These are phyloP conservation scores for Atherinosoma microstoma DNA, from an alignment of 2,797 vertebrate species.

Conservation along the genomic window DNA sequence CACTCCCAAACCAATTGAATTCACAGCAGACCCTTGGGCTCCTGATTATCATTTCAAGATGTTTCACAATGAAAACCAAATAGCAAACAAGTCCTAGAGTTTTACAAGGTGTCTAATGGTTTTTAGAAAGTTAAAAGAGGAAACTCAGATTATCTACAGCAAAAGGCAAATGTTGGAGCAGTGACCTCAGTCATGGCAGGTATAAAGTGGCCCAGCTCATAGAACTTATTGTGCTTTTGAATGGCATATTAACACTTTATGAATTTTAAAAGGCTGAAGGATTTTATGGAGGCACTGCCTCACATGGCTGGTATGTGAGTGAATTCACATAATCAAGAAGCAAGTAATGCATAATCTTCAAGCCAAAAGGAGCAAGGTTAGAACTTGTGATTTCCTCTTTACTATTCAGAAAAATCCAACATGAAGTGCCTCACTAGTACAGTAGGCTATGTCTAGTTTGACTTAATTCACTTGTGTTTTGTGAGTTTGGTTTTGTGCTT, in stretches of 20 bases:
- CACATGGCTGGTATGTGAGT: constrained; percentile 57
- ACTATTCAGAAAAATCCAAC: constrained; percentile 11
- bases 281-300: constrained; percentile 55
- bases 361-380: constrained; percentile 41
- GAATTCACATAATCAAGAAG: constrained; percentile 50
- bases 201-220: constrained; percentile 27
- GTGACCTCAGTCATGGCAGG: constrained; percentile 43
- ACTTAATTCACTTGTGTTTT: constrained; percentile 2
- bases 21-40: constrained; percentile 29
- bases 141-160: constrained; percentile 46
- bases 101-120: constrained; percentile 64
- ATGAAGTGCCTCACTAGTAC: constrained; percentile 5
- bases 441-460: constrained; percentile 30
- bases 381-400: constrained; percentile 49
- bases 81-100: constrained; percentile 22
- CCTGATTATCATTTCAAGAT: constrained; percentile 65
- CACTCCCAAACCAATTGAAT: constrained; percentile 43
- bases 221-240: constrained; percentile 53
- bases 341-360: constrained; percentile 15
- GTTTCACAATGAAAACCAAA: constrained; percentile 57
- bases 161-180: constrained; percentile 9
- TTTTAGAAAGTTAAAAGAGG: constrained; percentile 41
- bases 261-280: constrained; percentile 53
- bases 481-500: constrained; percentile 4
- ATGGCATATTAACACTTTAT: constrained; percentile 65